Base-by-base conservation (phyloP, 2,888 invertebrate species). In the Sturmia bella region DNA sequence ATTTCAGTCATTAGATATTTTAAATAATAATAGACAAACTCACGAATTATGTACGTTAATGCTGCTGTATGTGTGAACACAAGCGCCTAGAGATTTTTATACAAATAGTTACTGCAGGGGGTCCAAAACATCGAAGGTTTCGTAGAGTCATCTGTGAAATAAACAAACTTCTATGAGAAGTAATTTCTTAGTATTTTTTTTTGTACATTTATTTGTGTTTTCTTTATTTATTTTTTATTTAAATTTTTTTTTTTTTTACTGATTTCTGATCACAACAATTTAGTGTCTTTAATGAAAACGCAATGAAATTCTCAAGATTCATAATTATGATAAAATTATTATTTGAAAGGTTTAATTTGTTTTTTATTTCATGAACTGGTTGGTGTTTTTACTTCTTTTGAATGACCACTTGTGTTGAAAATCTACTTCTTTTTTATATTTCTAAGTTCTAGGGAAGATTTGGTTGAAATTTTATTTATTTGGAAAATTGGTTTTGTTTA, bases 71-170 rank as follows among this genome's bases (percentile, higher is more conserved):
- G 80, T 80, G 70, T 80, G 75, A 80, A 80, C 66, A 76, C 56
- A 54, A 76, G 39, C 83, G 72, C 80, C 74, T 69, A 83, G 59
- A 70, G 70, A 50, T 69, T 77, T 64, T 63, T 11, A 50, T 24
- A 56, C 37, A 57, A 17, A 19, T 21, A 32, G 45, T 56, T 73
- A 43, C 74, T 37, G 70, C 74, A 75, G 63, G 80, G 75, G 74
- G 75, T 75, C 37, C 57, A 39, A 45, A 39, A 32, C 15, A 48
- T 70, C 15, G 12, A 15, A 57, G n/a, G 45, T 48, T 70, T 21
- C 9, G n/a, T 17, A 52, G 3, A 32, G 13, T 66, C 66, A 32
- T 56, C 13, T 32, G 0, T 6, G 6, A 41, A 45, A 19, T 32
- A 3, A 68, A 54, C 7, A 41, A 27, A 24, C 7, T 24, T 27